These are phyloP conservation scores for Osmerus mordax DNA, from an alignment of 2,113 vertebrate genomes.

Conservation along the genomic window DNA sequence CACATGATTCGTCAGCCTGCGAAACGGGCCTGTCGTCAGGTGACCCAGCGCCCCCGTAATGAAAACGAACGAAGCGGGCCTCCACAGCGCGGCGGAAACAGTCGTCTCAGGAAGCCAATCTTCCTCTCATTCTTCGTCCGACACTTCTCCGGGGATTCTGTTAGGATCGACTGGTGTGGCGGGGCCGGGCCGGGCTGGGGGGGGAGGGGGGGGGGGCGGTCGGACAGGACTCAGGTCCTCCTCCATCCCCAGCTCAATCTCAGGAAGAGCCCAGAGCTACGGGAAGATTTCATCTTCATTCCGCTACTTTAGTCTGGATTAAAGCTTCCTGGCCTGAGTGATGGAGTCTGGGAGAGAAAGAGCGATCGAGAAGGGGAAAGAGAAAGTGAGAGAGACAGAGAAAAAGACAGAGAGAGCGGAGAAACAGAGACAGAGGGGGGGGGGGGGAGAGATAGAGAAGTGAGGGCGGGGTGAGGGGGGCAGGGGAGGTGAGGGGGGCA, in stretches of 20 bases:
- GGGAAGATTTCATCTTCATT: no score
- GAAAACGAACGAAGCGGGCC: conserved; percentile 60
- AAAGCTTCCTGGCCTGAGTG: no score
- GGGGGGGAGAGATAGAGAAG: no score
- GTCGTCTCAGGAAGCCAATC: conserved; percentile 64
- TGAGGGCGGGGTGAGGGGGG: no score
- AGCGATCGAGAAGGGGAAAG: conserved; percentile 48
- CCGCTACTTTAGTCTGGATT: no score
- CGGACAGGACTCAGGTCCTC: no score
- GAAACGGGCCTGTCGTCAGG: conserved; percentile 62
- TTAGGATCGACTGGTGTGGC: conserved; percentile 69
- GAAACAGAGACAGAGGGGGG: no score
- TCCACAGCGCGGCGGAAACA: conserved; percentile 63
- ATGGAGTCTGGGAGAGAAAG: conserved; percentile 7
- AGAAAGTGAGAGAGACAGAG: no score
- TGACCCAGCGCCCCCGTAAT: conserved; percentile 49
- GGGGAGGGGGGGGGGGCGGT: conserved; percentile 11
- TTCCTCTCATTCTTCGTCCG: conserved; percentile 55
- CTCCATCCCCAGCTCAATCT: no score
- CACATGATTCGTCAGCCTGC: conserved; percentile 47
- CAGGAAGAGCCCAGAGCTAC: no score
- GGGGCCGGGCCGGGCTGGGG: conserved; percentile 20
- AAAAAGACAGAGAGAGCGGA: no score
- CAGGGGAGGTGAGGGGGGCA: neutral
- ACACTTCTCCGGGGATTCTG: conserved; percentile 59